Evolutionary conservation across 2,888 invertebrate species (phyloP).

Genomic region (Scotopteryx bipunctaria): DNA sequence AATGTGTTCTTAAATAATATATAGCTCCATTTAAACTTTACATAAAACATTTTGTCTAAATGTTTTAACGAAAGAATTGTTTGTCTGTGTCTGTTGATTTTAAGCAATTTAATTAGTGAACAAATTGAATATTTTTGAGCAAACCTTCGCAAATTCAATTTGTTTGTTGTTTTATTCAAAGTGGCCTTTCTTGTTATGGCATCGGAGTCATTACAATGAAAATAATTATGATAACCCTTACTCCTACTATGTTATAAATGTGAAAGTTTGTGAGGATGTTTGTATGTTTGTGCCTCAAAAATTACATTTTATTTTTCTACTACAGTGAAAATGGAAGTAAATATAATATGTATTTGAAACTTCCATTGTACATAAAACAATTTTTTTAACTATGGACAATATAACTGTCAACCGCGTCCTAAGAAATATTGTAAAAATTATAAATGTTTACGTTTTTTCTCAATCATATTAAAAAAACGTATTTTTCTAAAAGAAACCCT

Average conservation of each 20-base stretch:
- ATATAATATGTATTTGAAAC: neutral
- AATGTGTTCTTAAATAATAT: too few species aligned
- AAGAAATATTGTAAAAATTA: too few species aligned
- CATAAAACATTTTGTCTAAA: too few species aligned
- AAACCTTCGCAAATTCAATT: neutral
- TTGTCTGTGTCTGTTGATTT: constrained; percentile 25
- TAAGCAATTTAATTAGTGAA: constrained; percentile 27
- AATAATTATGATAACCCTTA: too few species aligned
- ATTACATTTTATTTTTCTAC: neutral
- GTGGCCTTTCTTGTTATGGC: neutral
- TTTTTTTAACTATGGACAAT: neutral
- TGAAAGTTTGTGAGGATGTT: too few species aligned
- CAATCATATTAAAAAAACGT: too few species aligned
- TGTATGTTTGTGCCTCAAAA: neutral
- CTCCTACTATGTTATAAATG: too few species aligned
- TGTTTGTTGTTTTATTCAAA: constrained; percentile 4
- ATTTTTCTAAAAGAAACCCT: too few species aligned
- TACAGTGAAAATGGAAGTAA: neutral
- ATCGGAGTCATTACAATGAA: neutral
- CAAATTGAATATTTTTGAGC: constrained; percentile 26
- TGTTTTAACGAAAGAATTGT: constrained; percentile 8
- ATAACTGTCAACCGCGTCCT: too few species aligned
- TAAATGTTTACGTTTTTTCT: too few species aligned
- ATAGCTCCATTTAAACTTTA: too few species aligned
- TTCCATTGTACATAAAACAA: neutral